Conservation (phyloP, 2,113 vertebrate species). For the Pogonocichla stellata region DNA sequence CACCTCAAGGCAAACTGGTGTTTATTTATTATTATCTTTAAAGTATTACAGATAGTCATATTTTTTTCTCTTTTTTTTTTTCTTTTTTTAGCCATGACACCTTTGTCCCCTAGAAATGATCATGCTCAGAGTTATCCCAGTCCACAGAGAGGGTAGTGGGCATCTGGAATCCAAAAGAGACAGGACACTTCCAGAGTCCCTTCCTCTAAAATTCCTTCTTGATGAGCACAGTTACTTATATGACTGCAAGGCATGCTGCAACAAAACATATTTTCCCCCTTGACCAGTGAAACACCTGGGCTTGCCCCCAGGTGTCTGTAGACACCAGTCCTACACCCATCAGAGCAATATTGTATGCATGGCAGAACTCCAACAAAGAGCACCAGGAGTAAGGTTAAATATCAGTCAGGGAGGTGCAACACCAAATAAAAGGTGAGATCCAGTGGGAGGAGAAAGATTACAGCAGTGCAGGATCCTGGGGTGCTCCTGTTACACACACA, state of each 20-base stretch:
- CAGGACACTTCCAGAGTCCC: neutral
- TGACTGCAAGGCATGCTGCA: neutral
- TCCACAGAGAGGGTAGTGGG: neutral
- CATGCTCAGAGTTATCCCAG: neutral
- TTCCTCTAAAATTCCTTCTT: neutral
- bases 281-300: constrained; percentile 22
- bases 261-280: neutral
- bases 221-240: neutral
- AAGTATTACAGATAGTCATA: neutral
- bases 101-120: neutral
- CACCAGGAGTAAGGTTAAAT: constrained; percentile 23
- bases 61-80: neutral
- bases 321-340: neutral
- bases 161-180: neutral
- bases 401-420: neutral
- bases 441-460: constrained; percentile 29
- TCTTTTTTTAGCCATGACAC: neutral
- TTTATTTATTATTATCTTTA: neutral
- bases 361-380: constrained; percentile 18
- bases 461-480: constrained; percentile 20
- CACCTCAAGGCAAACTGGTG: neutral
- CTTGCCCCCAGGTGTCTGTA: neutral
- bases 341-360: neutral
- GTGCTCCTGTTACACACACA: constrained; percentile 19
- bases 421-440: constrained; percentile 48